phyloP scores from a whole-genome alignment of 1,140 invertebrate genomes.

The Aphaenogaster floridana region DNA sequence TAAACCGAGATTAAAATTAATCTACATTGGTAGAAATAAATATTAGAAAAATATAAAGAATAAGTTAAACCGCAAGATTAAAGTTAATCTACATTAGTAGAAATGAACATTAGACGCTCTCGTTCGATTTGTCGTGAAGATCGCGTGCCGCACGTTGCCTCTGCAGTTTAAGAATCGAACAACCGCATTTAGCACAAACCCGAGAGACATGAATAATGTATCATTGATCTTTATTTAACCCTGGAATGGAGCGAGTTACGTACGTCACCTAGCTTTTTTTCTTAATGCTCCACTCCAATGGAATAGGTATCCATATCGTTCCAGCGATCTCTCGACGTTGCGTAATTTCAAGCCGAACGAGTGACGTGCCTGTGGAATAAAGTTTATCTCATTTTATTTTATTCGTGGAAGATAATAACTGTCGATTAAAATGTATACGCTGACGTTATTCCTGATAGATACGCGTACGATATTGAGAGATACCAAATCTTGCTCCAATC shows the following conservation, averaged over 20 bases:
- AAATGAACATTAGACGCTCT: too few relatives aligned
- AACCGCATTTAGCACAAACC: not conserved
- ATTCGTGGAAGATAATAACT: not conserved
- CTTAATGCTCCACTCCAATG: not conserved
- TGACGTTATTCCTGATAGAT: not conserved
- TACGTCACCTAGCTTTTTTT: not conserved
- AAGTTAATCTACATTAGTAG: too few relatives aligned
- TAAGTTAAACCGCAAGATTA: too few relatives aligned
- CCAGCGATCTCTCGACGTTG: not conserved
- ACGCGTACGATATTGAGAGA: too few relatives aligned
- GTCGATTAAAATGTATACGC: not conserved
- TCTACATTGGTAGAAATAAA: too few relatives aligned
- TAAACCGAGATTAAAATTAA: too few relatives aligned
- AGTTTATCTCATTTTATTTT: not conserved
- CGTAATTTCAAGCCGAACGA: not conserved
- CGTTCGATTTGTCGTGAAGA: not conserved
- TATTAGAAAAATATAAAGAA: too few relatives aligned
- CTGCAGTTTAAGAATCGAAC: not conserved
- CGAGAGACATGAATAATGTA: constrained; percentile 8
- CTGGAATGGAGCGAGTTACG: not conserved
- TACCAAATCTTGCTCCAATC: not conserved
- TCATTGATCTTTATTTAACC: constrained; percentile 28
- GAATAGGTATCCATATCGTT: not conserved
- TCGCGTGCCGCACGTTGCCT: not conserved
- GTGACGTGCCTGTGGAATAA: not conserved